These are phyloP conservation scores for Drosophila meridionalis DNA, from an alignment of 2,888 invertebrate species.

Conservation along the genomic window DNA sequence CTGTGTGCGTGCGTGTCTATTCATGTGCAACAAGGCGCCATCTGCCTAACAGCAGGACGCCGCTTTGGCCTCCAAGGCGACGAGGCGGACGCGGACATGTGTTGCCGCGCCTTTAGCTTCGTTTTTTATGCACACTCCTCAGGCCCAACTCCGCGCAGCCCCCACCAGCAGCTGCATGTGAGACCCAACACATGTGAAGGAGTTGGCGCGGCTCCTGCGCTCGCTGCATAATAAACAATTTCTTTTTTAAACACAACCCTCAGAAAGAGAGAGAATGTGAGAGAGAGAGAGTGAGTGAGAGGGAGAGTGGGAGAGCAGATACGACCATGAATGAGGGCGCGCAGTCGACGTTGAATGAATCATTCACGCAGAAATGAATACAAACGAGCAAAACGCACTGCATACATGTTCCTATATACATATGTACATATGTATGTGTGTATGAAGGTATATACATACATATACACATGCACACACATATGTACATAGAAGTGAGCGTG, in stretches of 20 bases:
- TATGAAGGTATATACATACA: not conserved
- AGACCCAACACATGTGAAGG: conserved; percentile 53
- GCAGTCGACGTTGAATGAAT: conserved; percentile 66
- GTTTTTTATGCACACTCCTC: not conserved
- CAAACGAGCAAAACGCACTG: conserved; percentile 35
- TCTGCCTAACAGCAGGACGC: conserved; percentile 46
- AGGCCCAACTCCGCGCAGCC: not conserved
- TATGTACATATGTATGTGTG: not conserved
- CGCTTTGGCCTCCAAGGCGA: conserved; percentile 40
- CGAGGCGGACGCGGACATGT: conserved; percentile 47
- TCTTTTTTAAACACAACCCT: conserved; percentile 58
- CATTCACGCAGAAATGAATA: conserved; percentile 71
- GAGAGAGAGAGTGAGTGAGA: conserved; percentile 1
- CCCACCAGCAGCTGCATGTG: conserved; percentile 46
- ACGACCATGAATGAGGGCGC: conserved; percentile 53
- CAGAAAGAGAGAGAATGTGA: conserved; percentile 4
- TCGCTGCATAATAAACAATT: conserved; percentile 72
- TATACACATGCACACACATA: not conserved
- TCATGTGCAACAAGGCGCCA: conserved; percentile 75
- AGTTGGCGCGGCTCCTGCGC: conserved; percentile 26
- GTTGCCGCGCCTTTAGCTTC: conserved; percentile 24
- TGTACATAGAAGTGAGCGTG: conserved; percentile 4
- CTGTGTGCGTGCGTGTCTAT: conserved; percentile 57
- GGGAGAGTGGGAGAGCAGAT: conserved; percentile 8
- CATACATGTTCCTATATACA: not conserved